phyloP scores from a whole-genome alignment of 2,888 invertebrate species.

The Dryomyza anilis region DNA sequence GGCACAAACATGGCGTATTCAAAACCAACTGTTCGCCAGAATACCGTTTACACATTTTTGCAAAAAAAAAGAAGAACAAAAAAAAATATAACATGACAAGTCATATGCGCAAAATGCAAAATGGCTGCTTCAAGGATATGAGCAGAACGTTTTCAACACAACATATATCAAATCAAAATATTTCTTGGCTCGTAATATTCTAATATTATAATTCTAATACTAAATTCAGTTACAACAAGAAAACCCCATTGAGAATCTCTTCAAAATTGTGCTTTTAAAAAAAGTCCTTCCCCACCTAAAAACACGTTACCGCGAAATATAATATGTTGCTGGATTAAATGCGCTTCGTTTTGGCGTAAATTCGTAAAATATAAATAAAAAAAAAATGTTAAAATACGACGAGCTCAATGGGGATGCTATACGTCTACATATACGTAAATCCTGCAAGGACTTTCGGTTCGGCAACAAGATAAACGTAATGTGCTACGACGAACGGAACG shows the following conservation, averaged over 20 bases:
- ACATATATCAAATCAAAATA: background rate
- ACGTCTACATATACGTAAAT: no score
- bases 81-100: background rate
- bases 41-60: slow-evolving; percentile 1
- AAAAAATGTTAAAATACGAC: slow-evolving; percentile 8
- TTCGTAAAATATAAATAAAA: slow-evolving; percentile 8
- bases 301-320: slow-evolving; percentile 12
- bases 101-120: slow-evolving; percentile 1
- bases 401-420: background rate
- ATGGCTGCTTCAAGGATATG: slow-evolving; percentile 3
- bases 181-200: no score
- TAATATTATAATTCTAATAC: no score
- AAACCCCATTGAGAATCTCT: no score
- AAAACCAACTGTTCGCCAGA: background rate
- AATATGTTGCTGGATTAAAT: slow-evolving; percentile 16
- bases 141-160: background rate
- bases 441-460: no score
- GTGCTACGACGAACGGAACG: no score
- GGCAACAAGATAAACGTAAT: no score
- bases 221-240: no score
- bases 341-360: slow-evolving; percentile 12
- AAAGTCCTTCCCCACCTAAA: background rate
- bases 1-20: background rate
- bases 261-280: no score
- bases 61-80: background rate